Evolutionary conservation across 2,113 vertebrate species (phyloP).

Genomic region (Micronycteris hirsuta): DNA sequence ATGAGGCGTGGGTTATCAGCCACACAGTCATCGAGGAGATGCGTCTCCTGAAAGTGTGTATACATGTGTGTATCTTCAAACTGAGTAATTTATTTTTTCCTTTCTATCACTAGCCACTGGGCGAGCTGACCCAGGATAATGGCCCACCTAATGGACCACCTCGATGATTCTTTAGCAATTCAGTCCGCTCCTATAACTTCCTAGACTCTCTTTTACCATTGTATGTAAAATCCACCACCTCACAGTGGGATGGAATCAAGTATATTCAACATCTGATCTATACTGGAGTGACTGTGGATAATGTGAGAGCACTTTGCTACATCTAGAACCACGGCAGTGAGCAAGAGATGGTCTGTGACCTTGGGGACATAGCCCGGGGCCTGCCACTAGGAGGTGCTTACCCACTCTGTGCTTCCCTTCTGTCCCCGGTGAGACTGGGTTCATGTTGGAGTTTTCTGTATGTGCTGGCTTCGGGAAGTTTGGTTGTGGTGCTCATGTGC

Average conservation of each 20-base stretch:
- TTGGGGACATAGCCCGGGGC: not conserved
- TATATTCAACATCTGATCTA: not conserved
- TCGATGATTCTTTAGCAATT: not conserved
- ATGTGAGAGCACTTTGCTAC: rapidly evolving
- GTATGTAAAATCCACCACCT: not conserved
- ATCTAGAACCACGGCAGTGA: not conserved
- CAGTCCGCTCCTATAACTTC: not conserved
- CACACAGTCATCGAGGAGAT: not conserved
- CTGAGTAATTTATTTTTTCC: not conserved
- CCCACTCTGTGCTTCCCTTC: not conserved
- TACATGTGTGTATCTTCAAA: not conserved
- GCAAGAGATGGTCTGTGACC: not conserved
- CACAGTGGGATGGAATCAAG: not conserved
- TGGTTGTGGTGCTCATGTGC: not conserved
- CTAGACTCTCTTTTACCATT: not conserved
- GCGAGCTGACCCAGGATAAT: not conserved
- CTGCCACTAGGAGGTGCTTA: not conserved
- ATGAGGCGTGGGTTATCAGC: not conserved
- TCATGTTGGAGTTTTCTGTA: not conserved
- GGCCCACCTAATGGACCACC: not conserved
- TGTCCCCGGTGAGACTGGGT: not conserved
- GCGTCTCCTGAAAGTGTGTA: not conserved
- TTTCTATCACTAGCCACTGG: not conserved
- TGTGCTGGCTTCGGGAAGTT: not conserved
- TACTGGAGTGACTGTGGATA: not conserved